Base-by-base conservation (phyloP, 2,888 invertebrate species). In the Artemia sinica region DNA sequence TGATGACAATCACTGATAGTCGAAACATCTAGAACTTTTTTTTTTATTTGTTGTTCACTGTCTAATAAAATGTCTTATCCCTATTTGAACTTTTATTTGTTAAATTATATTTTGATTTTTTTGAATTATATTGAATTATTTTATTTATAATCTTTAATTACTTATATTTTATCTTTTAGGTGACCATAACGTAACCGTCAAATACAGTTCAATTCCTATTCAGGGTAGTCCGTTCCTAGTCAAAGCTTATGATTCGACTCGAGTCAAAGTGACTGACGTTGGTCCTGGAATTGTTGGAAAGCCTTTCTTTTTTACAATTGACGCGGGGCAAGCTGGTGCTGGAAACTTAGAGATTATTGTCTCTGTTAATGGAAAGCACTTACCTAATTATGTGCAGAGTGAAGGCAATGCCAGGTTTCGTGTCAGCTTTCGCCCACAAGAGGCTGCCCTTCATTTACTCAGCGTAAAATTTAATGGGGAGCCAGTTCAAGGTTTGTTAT, bases 301-400 rank as follows among this genome's bases (percentile, higher is more conserved):
- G 77, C 91, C 92, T 9, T 90, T 94, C 7, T 92, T 91, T 71
- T 96, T 96, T 76, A 91, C 90, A 74, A 95, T 83, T 74, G 83
- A 83, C 75, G 83, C 83, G 9, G 81, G 81, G 71, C 80, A 81
- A 74, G 83, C 82, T 75, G 92, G 96, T 72, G 94, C 95, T 67
- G 96, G 96, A 48, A 96, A 96, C 79, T 82, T 96, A 76, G 96
- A 97, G 80, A 96, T 97, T 69, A 95, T 96, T 71, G 95, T 97
- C 0, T 93, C 95, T 0, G 94, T 95, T 2, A 91, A 89, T 75
- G 93, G 93, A 13, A 86, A 93, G 75, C 97, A 97, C 79, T 95
- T 97, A 14, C 96, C 96, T 11, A 97, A 97, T 80, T 96, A 93
- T 77, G 96, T 97, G 1, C 92, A 94, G 76, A 91, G 93, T 65